A percentile compares a stretch with the other conserved stretches of the same genome.
Evolutionary conservation across 2,888 invertebrate genomes (phyloP).

Genomic region (Mamestra brassicae): DNA sequence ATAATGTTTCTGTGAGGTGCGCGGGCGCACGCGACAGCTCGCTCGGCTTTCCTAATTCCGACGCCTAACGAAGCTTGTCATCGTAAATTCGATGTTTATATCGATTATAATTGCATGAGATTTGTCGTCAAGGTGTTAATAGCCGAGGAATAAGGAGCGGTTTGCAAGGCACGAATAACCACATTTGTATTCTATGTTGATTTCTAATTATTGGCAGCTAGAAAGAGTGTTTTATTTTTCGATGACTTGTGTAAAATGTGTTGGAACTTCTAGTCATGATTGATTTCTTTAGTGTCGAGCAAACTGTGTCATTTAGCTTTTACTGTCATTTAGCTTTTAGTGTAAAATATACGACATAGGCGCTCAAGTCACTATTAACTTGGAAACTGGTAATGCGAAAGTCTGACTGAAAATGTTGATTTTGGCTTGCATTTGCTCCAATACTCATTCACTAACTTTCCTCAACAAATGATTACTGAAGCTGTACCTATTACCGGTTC

Average conservation of each 20-base stretch:
- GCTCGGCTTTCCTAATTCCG: constrained; percentile 85
- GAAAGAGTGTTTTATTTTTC: constrained; percentile 21
- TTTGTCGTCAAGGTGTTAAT: constrained; percentile 56
- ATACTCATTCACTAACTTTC: constrained; percentile 5
- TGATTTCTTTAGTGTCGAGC: constrained; percentile 11
- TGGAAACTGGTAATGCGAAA: not conserved
- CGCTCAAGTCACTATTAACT: not conserved
- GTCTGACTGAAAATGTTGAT: not conserved
- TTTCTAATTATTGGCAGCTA: constrained; percentile 47
- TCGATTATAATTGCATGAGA: constrained; percentile 61
- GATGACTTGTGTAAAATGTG: constrained; percentile 24
- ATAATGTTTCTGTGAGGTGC: constrained; percentile 76
- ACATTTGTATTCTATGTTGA: constrained; percentile 13
- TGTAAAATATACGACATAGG: too few relatives aligned
- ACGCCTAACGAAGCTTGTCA: constrained; percentile 72
- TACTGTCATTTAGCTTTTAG: constrained; percentile 5
- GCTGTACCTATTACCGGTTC: constrained; percentile 18
- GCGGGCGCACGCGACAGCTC: constrained; percentile 73
- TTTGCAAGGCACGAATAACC: constrained; percentile 47
- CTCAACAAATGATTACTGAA: constrained; percentile 4
- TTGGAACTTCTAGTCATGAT: constrained; percentile 9
- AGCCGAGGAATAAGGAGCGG: constrained; percentile 21
- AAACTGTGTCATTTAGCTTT: constrained; percentile 11
- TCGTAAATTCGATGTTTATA: constrained; percentile 67
- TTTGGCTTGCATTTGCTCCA: not conserved